Conservation (phyloP, 2,888 invertebrate species). For the Heliothis peltigera region DNA sequence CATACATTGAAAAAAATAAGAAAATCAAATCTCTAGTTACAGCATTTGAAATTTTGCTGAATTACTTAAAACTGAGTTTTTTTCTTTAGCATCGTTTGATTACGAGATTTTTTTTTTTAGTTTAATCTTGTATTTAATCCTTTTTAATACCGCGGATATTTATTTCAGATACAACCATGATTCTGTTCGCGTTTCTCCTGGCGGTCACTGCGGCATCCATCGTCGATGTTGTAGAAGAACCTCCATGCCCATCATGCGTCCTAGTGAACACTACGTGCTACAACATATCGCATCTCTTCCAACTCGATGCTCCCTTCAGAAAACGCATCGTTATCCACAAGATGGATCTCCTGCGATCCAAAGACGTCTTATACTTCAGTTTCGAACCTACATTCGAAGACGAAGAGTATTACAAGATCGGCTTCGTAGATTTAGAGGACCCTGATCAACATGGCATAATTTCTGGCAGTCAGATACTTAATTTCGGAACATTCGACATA, state of each 20-base stretch:
- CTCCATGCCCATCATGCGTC: slow-evolving; percentile 73
- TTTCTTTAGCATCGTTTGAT: slow-evolving; percentile 17
- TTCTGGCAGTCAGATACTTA: slow-evolving; percentile 67
- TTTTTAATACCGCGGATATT: background rate
- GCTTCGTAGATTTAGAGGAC: slow-evolving; percentile 76
- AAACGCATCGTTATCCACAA: slow-evolving; percentile 76
- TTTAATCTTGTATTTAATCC: background rate
- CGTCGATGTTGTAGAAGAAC: slow-evolving; percentile 37
- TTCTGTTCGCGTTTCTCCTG: slow-evolving; percentile 64
- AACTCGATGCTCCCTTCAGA: slow-evolving; percentile 78
- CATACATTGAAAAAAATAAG: background rate
- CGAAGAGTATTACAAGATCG: slow-evolving; percentile 80
- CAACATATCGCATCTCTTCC: slow-evolving; percentile 74
- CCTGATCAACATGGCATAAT: slow-evolving; percentile 67
- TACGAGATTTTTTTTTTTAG: slow-evolving; percentile 1
- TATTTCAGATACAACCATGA: slow-evolving; percentile 69
- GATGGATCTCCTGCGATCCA: slow-evolving; percentile 73
- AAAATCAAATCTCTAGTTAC: too few species aligned
- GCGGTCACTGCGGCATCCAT: slow-evolving; percentile 61
- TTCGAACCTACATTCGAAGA: slow-evolving; percentile 81
- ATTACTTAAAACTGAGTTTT: too few species aligned
- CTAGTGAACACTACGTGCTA: slow-evolving; percentile 74
- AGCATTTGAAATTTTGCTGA: slow-evolving; percentile 7
- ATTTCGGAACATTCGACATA: slow-evolving; percentile 82
- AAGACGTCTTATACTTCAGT: slow-evolving; percentile 77